Conservation (phyloP, 2,113 vertebrate species). For the Nematolebias whitei region DNA sequence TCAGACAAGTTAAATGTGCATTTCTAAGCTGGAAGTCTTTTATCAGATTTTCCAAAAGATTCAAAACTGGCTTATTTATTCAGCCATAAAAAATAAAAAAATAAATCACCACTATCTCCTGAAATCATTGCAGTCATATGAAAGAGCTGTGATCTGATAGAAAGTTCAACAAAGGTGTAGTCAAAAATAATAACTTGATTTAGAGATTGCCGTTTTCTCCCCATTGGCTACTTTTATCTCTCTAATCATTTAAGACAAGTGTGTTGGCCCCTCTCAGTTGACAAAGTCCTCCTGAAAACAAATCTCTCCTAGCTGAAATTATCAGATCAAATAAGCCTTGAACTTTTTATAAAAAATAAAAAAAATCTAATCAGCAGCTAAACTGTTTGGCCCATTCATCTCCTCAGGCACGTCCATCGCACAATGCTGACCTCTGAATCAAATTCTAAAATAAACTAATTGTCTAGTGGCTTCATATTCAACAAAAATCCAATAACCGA, state of each 20-base stretch:
- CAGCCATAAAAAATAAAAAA: conserved; percentile 50
- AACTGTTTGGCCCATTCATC: conserved; percentile 18
- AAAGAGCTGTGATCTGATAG: conserved; percentile 35
- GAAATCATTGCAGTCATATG: conserved; percentile 33
- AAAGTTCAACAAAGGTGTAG: conserved; percentile 30
- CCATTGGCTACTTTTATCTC: conserved; percentile 14
- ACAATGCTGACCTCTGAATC: conserved; percentile 9
- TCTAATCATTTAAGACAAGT: conserved; percentile 1
- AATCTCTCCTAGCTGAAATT: not conserved
- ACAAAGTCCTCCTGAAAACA: not conserved
- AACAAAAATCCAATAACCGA: conserved; percentile 17
- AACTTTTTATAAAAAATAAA: conserved; percentile 8
- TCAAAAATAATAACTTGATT: conserved; percentile 7
- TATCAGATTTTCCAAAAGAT: conserved; percentile 38
- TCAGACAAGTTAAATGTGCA: conserved; percentile 15
- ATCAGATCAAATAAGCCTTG: conserved; percentile 5
- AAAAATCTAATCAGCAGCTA: conserved; percentile 6
- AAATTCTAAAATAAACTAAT: conserved; percentile 20
- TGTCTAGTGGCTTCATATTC: conserved; percentile 5
- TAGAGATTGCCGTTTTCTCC: conserved; percentile 17
- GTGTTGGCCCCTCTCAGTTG: conserved; percentile 5
- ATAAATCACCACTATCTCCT: conserved; percentile 31
- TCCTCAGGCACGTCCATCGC: conserved; percentile 2
- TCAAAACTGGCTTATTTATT: conserved; percentile 40
- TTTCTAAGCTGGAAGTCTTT: conserved; percentile 17